A percentile compares a stretch with the other conserved stretches of the same genome.
Evolutionary conservation across 2,888 invertebrate genomes (phyloP).

Genomic region (Biston betularia): DNA sequence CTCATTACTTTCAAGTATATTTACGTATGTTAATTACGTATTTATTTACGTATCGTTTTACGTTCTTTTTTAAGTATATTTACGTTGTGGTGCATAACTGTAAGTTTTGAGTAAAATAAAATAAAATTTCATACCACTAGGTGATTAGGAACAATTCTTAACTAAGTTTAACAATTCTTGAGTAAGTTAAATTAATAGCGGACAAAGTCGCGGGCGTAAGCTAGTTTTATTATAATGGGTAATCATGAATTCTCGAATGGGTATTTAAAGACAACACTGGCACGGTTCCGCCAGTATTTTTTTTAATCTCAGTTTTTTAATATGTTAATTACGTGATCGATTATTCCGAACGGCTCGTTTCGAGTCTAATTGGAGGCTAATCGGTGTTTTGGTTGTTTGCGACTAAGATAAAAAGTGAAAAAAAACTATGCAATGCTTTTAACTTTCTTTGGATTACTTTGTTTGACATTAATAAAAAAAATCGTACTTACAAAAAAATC

Average conservation of each 20-base stretch:
- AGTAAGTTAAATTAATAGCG: too few relatives aligned
- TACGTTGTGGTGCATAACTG: too few relatives aligned
- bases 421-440: slow-evolving; percentile 12
- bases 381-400: slow-evolving; percentile 26
- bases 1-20: too few relatives aligned
- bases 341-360: slow-evolving; percentile 37
- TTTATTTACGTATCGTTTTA: too few relatives aligned
- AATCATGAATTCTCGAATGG: background rate
- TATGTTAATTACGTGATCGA: slow-evolving; percentile 33
- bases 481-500: background rate
- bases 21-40: too few relatives aligned
- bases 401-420: background rate
- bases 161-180: too few relatives aligned
- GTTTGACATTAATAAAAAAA: slow-evolving; percentile 3
- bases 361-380: slow-evolving; percentile 33
- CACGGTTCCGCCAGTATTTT: slow-evolving; percentile 25
- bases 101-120: too few relatives aligned
- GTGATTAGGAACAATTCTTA: too few relatives aligned
- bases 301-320: background rate
- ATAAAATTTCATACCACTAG: too few relatives aligned
- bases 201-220: too few relatives aligned
- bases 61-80: too few relatives aligned
- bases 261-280: background rate
- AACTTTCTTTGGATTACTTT: slow-evolving; percentile 17
- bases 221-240: slow-evolving; percentile 10